Base-by-base conservation (phyloP, 2,888 invertebrate genomes). In the Meiosimyza decipiens region DNA sequence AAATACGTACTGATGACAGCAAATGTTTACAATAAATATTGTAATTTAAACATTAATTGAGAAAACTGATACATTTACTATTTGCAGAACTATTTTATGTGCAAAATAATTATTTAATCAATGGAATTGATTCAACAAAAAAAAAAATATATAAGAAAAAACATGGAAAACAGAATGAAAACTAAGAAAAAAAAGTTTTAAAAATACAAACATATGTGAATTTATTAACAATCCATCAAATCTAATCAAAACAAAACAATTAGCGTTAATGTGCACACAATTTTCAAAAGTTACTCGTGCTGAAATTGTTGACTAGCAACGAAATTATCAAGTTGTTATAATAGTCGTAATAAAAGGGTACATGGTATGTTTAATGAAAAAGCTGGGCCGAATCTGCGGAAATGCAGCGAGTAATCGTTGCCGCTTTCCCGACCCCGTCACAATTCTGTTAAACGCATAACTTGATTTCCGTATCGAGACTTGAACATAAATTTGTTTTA, bases 41-140 rank as follows among this genome's bases (percentile, higher is more conserved):
- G 7, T n/a, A 22, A 60, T 15, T 28, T 60, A 22, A 60, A 22
- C 5, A 28, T 28, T 9, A 4, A 60, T 6, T 22, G n/a, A 22
- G 22, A 60, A 28, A 15, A 60, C n/a, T 60, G 18, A 28, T 54
- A 16, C 54, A 55, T 57, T 64, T 71, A 49, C 64, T 71, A 57
- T 71, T 63, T 71, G 49, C 71, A 40, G 55, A 64, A 18, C n/a
- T 28, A 55, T 63, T 71, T 64, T 55, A 54, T 63, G 62, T 51
- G 64, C 55, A 55, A 64, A 71, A 57, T 57, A 28, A 57, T 28
- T 22, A 57, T 57, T 28, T 18, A 18, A 55, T 18, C 22, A 55
- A 55, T 12, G 16, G 16, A 55, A 55, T 22, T 55, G 6, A 18
- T 55, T 6, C 6, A 55, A 9, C 5, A 55, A 55, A 55, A 55